A percentile compares a stretch with the other conserved stretches of the same genome.
Evolutionary conservation across 2,888 invertebrate species (phyloP).

Genomic region (Ypsolopha sequella): DNA sequence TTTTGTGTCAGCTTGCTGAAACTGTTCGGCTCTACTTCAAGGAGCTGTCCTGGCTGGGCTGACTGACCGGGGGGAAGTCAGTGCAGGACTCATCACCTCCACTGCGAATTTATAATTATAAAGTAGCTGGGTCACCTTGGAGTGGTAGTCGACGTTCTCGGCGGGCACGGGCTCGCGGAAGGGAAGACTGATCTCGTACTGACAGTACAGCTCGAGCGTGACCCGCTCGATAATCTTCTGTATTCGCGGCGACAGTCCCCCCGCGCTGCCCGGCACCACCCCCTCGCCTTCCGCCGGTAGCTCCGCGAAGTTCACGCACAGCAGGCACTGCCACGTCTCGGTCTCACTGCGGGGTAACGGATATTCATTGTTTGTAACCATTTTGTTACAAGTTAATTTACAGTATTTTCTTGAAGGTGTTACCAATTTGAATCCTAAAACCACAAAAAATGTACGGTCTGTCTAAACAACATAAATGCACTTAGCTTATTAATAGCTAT

Average conservation of each 20-base stretch:
- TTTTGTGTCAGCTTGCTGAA: too few species aligned
- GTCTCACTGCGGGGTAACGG: constrained; percentile 72
- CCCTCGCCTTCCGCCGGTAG: constrained; percentile 50
- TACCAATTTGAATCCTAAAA: too few species aligned
- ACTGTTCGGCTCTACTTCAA: too few species aligned
- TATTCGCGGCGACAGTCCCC: constrained; percentile 70
- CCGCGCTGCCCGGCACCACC: constrained; percentile 48
- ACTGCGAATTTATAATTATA: too few species aligned
- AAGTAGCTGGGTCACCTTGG: constrained; percentile 24
- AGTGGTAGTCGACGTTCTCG: constrained; percentile 60
- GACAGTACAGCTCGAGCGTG: constrained; percentile 91
- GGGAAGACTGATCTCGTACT: constrained; percentile 88
- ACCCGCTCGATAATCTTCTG: constrained; percentile 84
- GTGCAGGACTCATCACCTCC: too few species aligned
- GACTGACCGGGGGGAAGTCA: too few species aligned
- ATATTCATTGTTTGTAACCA: not conserved
- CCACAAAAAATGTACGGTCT: too few species aligned
- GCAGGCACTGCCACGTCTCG: constrained; percentile 92
- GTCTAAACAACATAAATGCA: too few species aligned
- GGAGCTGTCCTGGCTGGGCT: too few species aligned
- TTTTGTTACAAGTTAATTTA: too few species aligned
- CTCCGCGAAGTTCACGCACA: constrained; percentile 87
- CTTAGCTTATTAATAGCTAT: too few species aligned
- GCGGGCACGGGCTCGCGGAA: constrained; percentile 88
- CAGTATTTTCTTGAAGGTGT: too few species aligned